Percentiles rank a stretch among this genome's conserved stretches.
phyloP scores from a whole-genome alignment of 2,888 invertebrate genomes.

The Sinotaia quadrata region DNA sequence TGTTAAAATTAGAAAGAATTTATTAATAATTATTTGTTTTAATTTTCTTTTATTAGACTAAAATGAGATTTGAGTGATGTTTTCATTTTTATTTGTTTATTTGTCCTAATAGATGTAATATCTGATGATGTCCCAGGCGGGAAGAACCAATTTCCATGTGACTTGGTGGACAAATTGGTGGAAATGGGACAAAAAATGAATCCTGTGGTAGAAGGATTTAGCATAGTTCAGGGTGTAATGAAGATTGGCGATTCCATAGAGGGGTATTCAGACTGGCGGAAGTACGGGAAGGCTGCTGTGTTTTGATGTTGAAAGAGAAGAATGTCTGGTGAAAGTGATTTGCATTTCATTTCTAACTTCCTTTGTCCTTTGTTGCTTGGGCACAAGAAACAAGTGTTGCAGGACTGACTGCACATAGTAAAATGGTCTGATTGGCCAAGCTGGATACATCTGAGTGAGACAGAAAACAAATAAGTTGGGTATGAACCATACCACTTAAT shows the following conservation, averaged over 20 bases:
- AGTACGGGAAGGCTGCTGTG: constrained; percentile 47
- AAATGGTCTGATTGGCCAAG: no score
- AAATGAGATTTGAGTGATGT: not conserved
- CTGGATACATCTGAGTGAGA: no score
- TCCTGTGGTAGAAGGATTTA: constrained; percentile 41
- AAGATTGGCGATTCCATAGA: constrained; percentile 56
- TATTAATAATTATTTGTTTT: no score
- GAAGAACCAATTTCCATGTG: not conserved
- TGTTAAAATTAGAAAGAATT: no score
- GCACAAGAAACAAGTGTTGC: no score
- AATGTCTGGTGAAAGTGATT: no score
- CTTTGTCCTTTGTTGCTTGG: no score
- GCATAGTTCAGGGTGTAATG: constrained; percentile 53
- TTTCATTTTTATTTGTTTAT: constrained; percentile 4
- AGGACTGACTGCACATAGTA: no score
- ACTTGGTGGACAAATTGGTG: constrained; percentile 41
- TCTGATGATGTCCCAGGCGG: not conserved
- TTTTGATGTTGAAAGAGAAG: no score
- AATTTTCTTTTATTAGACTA: not conserved
- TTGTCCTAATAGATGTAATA: constrained; percentile 43
- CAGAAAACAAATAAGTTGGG: no score
- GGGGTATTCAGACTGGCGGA: constrained; percentile 53
- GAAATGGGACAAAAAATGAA: constrained; percentile 49
- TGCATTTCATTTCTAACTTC: no score
- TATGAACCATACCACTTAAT: no score